Base-by-base conservation (phyloP, 2,797 vertebrate species). In the Bryconaethiops microstoma region DNA sequence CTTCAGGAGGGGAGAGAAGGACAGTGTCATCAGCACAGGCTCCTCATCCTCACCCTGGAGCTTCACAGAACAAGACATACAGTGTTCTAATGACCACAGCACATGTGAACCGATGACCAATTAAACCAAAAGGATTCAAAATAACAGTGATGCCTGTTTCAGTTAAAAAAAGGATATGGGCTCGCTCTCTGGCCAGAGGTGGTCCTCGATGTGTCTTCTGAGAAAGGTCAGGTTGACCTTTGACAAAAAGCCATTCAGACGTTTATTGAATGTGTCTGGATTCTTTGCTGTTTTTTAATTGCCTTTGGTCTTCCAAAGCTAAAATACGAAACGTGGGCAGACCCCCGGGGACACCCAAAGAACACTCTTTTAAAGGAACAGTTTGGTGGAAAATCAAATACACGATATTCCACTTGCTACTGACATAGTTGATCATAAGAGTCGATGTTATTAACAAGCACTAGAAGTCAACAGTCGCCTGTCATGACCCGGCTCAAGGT, bases 161-260 rank as follows among this genome's bases (percentile, higher is more conserved):
- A 10, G 16, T 73, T 10, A 35, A 55, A 73, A 42, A 19, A 55
- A 7, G 25, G 25, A n/a, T n/a, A 39, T 16, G 25, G 48, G 29
- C 10, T 55, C 2, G 19, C 29, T 40, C 14, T n/a, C 19, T n/a
- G 17, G 35, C 29, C 68, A 71, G 59, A 52, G 55, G 60, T 42
- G 35, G 40, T 17, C 40, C 40, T 12, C n/a, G n/a, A 78, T 48
- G 10, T 48, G 42, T 59, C 40, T 55, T 50, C 42, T 42, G 74
- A 76, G 21, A 82, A 72, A 77, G 74, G 80, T 82, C 80, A 82
- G 40, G 52, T 4, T 77, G 77, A 71, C 55, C 76, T 70, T 70
- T 70, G 65, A 9, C 10, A 23, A 54, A 81, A 54, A 42, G 76
- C 25, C 50, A 23, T 72, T 52, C 71, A 39, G 52, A 57, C 77